A percentile compares a stretch with the other conserved stretches of the same genome.
These are phyloP conservation scores for Galbula dea DNA, from an alignment of 2,113 vertebrate genomes.

Conservation along the genomic window DNA sequence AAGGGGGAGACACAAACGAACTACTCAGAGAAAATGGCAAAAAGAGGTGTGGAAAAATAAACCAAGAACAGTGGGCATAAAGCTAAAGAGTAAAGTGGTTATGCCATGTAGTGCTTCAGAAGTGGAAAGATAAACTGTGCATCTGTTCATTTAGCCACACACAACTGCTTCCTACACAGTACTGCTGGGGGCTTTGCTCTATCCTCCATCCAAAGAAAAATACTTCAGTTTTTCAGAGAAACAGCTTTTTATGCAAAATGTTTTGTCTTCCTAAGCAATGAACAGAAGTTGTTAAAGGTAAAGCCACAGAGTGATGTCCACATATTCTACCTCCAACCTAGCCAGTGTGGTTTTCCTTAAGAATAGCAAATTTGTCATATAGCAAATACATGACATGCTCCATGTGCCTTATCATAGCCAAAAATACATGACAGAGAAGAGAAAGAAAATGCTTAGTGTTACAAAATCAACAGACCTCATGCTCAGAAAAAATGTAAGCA, in stretches of 20 bases:
- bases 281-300: background rate
- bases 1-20: no score
- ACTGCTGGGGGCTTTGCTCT: background rate
- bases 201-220: background rate
- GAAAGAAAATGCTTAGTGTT: slow-evolving; percentile 21
- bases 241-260: background rate
- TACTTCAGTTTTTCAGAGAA: background rate
- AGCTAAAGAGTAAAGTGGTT: background rate
- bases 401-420: background rate
- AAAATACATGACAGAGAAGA: slow-evolving; percentile 14
- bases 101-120: background rate
- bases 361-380: background rate
- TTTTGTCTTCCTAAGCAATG: background rate
- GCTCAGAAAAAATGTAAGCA: slow-evolving; percentile 10
- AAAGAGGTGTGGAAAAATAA: background rate
- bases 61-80: background rate
- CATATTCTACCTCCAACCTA: background rate
- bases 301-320: background rate
- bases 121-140: background rate
- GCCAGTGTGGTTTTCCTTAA: background rate
- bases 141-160: background rate
- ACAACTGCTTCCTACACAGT: background rate
- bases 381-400: background rate
- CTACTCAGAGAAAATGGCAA: background rate
- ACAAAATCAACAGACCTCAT: slow-evolving; percentile 22